Conservation (phyloP, 2,888 invertebrate species). For the Taenaris catops region DNA sequence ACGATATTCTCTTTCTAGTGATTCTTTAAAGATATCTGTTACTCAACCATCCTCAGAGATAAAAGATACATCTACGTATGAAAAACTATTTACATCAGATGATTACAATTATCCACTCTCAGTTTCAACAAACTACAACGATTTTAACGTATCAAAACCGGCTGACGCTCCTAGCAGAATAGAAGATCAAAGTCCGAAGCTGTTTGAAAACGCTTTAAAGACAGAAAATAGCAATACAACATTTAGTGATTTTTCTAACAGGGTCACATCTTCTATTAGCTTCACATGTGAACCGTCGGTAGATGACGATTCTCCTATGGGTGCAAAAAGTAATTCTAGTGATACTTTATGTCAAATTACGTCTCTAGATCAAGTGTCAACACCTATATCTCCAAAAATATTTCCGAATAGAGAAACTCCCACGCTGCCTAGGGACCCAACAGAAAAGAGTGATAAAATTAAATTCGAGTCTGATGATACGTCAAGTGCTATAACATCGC, state of each 20-base stretch:
- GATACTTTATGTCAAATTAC: conserved; percentile 77
- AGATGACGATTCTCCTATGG: conserved; percentile 68
- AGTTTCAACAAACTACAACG: conserved; percentile 64
- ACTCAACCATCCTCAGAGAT: conserved; percentile 52
- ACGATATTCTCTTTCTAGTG: conserved; percentile 58
- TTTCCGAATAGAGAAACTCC: conserved; percentile 61
- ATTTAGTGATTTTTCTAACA: conserved; percentile 71
- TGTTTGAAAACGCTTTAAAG: conserved; percentile 59
- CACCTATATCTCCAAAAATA: conserved; percentile 76
- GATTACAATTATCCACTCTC: conserved; percentile 58
- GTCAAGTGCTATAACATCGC: conserved; percentile 70
- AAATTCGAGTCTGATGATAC: conserved; percentile 68
- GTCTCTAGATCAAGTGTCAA: conserved; percentile 73
- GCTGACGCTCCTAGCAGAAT: conserved; percentile 64
- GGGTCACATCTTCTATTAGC: conserved; percentile 74
- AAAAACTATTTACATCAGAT: conserved; percentile 48
- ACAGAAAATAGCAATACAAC: conserved; percentile 57
- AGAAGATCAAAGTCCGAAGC: conserved; percentile 56
- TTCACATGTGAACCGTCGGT: conserved; percentile 71
- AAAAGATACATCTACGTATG: conserved; percentile 52
- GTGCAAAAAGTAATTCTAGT: conserved; percentile 72
- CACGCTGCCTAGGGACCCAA: conserved; percentile 52
- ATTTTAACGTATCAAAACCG: conserved; percentile 57
- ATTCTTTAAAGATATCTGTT: conserved; percentile 49
- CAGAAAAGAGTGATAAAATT: conserved; percentile 55